Base-by-base conservation (phyloP, 2,113 vertebrate genomes). In the Pelobates fuscus region DNA sequence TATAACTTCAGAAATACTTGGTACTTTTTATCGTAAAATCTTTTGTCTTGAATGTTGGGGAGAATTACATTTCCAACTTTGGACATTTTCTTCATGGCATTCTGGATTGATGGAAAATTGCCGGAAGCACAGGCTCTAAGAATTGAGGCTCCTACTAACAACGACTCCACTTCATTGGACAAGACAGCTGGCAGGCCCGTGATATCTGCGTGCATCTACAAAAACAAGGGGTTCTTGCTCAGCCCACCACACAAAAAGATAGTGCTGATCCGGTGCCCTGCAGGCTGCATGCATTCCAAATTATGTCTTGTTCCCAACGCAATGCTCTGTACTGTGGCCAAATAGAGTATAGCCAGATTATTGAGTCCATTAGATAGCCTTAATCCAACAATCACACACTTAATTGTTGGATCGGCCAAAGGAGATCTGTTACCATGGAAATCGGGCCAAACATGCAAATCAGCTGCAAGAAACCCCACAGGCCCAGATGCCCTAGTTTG, bases 351-450 rank as follows among this genome's bases (percentile, higher is more conserved):
- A 43, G 95, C 95, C 81, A 99, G 90, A 84, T 97, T 94, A 77
- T 97, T 95, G 68, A 97, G 84, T 59, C 89, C 90, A 67, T 88
- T 91, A 78, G 95, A 95, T 65, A 98, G 78, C 0, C 90, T 89
- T 18, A 98, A 84, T 60, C 96, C 96, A 1, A 92, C 87, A 82
- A 99, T 96, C 96, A 93, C 95, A 88, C 97, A 96, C 83, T 94
- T 96, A 69, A 98, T 85, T 80, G 90, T 91, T 81, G 94, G 89
- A 89, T 99, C 96, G 59, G 96, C 93, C 84, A 98, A 89, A 55
- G 97, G 97, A 68, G 97, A 99, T 80, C 96, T 89, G 93, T 99
- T 99, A 67, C 97, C 96, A 73, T 99, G 96, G 88, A 99, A 98
- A 90, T 99, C 97, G 10, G 97, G 97, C 95, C 96, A 98, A 89